phyloP scores from a whole-genome alignment of 2,888 invertebrate genomes.

The Catocala fraxini region DNA sequence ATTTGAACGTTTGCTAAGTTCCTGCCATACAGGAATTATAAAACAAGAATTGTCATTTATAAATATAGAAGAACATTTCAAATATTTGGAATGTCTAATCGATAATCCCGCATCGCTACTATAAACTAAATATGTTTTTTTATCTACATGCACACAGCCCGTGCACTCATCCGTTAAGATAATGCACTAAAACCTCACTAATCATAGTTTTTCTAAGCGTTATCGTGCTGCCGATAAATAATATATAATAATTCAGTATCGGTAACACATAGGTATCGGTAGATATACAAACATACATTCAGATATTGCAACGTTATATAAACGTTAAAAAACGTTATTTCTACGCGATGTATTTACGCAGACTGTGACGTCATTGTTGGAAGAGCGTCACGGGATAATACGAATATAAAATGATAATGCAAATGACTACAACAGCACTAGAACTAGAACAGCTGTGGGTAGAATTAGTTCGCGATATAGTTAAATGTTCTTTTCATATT shows the following conservation, averaged over 20 bases:
- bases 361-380: neutral
- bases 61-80: no score
- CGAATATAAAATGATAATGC: no score
- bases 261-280: conserved; percentile 10
- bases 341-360: neutral
- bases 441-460: no score
- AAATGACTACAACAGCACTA: no score
- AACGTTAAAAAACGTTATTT: conserved; percentile 14
- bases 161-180: conserved; percentile 42
- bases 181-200: conserved; percentile 47
- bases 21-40: no score
- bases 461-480: no score
- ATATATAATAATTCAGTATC: conserved; percentile 31
- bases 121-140: neutral
- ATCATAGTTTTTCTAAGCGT: conserved; percentile 52
- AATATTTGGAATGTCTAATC: no score
- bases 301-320: conserved; percentile 21
- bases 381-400: no score
- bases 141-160: conserved; percentile 40
- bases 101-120: no score
- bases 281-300: conserved; percentile 4
- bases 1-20: no score
- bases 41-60: no score
- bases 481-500: no score
- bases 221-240: conserved; percentile 41